Percentiles rank a stretch among this genome's conserved stretches.
phyloP scores from a whole-genome alignment of 2,113 vertebrate genomes.

The Cryptotis parvus region DNA sequence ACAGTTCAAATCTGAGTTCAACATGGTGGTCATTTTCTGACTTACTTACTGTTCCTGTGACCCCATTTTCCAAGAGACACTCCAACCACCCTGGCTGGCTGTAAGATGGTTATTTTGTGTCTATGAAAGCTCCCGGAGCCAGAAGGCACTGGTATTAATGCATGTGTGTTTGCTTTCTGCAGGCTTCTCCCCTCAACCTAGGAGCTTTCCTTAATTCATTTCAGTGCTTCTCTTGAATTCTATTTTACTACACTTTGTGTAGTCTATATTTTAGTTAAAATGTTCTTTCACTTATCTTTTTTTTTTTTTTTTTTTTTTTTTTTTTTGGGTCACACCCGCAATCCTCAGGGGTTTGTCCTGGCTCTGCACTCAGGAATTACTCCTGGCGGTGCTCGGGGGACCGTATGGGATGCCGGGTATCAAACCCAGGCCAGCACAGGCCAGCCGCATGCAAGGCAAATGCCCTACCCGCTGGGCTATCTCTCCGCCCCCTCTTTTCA shows the following conservation, averaged over 20 bases:
- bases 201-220: background rate
- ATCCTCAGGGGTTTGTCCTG: too few relatives aligned
- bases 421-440: too few relatives aligned
- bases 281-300: background rate
- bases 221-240: background rate
- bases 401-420: too few relatives aligned
- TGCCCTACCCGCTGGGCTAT: too few relatives aligned
- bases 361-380: too few relatives aligned
- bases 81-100: background rate
- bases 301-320: too few relatives aligned
- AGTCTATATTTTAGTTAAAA: background rate
- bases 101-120: background rate
- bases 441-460: too few relatives aligned
- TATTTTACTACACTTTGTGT: background rate
- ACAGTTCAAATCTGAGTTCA: background rate
- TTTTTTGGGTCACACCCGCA: too few relatives aligned
- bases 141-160: background rate
- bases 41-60: background rate
- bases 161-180: background rate
- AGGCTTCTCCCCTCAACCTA: too few relatives aligned
- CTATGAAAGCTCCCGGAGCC: background rate
- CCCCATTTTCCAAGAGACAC: background rate
- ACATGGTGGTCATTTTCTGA: background rate
- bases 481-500: too few relatives aligned
- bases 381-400: too few relatives aligned